Percentiles rank a stretch among this genome's conserved stretches.
Evolutionary conservation across 1,140 invertebrate genomes (phyloP).

Genomic region (Zaprionus gabonicus): DNA sequence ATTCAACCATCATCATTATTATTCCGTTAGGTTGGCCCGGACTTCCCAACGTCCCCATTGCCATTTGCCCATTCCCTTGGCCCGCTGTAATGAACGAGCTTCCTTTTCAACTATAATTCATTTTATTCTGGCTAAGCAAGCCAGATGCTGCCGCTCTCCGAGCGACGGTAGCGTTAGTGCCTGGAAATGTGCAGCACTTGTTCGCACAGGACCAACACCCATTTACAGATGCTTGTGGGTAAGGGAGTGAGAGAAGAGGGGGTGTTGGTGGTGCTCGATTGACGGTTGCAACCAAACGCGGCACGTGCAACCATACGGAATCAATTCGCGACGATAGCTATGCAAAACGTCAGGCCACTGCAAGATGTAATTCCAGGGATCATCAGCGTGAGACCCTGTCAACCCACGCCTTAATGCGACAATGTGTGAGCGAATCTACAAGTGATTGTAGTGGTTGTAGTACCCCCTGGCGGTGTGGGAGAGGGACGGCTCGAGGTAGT

Average conservation of each 20-base stretch:
- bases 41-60: slow-evolving; percentile 44
- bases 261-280: slow-evolving; percentile 13
- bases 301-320: slow-evolving; percentile 78
- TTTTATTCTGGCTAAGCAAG: slow-evolving; percentile 43
- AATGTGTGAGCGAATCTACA: slow-evolving; percentile 58
- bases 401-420: slow-evolving; percentile 56
- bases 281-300: slow-evolving; percentile 55
- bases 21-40: slow-evolving; percentile 2
- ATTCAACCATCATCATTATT: slow-evolving; percentile 4
- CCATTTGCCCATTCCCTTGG: slow-evolving; percentile 29
- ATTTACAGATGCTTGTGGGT: background rate
- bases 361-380: slow-evolving; percentile 43
- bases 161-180: slow-evolving; percentile 8
- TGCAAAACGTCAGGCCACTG: slow-evolving; percentile 40
- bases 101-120: slow-evolving; percentile 63
- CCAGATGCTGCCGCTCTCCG: slow-evolving; percentile 42
- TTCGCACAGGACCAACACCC: slow-evolving; percentile 10
- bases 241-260: background rate
- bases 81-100: slow-evolving; percentile 63
- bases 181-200: slow-evolving; percentile 43
- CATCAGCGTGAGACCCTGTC: slow-evolving; percentile 55
- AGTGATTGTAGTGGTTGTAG: slow-evolving; percentile 3
- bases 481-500: too few relatives aligned
- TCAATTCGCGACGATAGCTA: slow-evolving; percentile 66
- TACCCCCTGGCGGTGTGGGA: background rate